Conservation (phyloP, 2,888 invertebrate species). For the Agrenia bidenticulata region DNA sequence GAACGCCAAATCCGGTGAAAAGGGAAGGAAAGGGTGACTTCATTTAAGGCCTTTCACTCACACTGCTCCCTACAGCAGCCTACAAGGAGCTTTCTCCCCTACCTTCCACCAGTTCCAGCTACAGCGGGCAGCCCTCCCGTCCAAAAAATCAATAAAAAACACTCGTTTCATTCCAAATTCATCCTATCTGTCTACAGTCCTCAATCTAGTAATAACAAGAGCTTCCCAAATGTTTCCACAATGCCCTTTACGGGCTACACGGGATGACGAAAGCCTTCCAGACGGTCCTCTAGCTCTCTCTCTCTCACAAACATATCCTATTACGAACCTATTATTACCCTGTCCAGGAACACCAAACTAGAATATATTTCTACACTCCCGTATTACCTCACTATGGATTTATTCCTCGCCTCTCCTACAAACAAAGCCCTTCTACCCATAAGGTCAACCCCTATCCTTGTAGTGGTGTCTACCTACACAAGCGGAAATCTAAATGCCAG, state of each 20-base stretch:
- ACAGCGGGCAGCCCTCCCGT: constrained; percentile 16
- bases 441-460: too few species aligned
- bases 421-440: too few species aligned
- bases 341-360: too few species aligned
- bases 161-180: constrained; percentile 25
- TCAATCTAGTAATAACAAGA: background rate
- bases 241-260: constrained; percentile 1
- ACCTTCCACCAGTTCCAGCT: background rate
- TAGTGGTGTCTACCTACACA: too few species aligned
- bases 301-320: constrained; percentile 1
- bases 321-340: background rate
- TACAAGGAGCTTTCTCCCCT: constrained; percentile 28
- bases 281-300: background rate
- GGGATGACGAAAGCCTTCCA: background rate
- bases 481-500: too few species aligned
- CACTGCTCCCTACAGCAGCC: too few species aligned
- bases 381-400: too few species aligned
- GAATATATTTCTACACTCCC: too few species aligned
- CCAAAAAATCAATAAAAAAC: constrained; percentile 48
- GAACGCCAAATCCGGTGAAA: constrained; percentile 20
- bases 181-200: background rate
- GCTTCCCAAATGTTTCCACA: background rate
- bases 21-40: constrained; percentile 52
- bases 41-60: constrained; percentile 53
- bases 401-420: too few species aligned